Percentiles rank a stretch among this genome's conserved stretches.
Evolutionary conservation across 2,888 invertebrate genomes (phyloP).

Genomic region (Tetragonula carbonaria): DNA sequence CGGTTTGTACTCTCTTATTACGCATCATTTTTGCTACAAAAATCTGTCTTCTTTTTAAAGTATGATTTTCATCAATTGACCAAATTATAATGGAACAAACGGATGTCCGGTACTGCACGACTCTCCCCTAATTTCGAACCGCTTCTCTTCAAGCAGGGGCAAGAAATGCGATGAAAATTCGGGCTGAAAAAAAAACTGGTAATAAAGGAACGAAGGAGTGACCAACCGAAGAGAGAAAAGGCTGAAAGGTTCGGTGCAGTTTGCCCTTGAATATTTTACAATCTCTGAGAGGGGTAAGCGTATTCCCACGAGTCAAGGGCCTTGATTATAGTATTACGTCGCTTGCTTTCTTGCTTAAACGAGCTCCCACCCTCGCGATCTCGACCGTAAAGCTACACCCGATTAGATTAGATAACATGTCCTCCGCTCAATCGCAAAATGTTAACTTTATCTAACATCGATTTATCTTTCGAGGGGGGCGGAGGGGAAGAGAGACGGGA

Average conservation of each 20-base stretch:
- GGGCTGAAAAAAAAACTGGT: background rate
- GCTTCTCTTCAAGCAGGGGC: background rate
- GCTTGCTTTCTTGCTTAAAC: slow-evolving; percentile 38
- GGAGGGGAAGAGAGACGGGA: background rate
- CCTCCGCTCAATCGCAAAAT: background rate
- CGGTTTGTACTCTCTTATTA: too few species aligned
- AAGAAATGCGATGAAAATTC: slow-evolving; percentile 24
- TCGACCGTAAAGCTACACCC: slow-evolving; percentile 13
- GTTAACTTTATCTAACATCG: background rate
- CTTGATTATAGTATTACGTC: slow-evolving; percentile 16
- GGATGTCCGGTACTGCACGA: too few species aligned
- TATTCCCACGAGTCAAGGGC: slow-evolving; percentile 57
- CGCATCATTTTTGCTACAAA: too few species aligned
- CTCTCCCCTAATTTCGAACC: background rate
- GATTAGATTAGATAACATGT: slow-evolving; percentile 64
- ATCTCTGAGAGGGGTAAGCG: slow-evolving; percentile 48
- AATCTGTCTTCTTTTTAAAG: too few species aligned
- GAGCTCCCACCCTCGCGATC: slow-evolving; percentile 17
- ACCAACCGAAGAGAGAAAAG: slow-evolving; percentile 23
- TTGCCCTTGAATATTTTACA: slow-evolving; percentile 60
- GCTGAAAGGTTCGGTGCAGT: slow-evolving; percentile 13
- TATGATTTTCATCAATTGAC: too few species aligned
- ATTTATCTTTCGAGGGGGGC: slow-evolving; percentile 4
- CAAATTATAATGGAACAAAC: too few species aligned
- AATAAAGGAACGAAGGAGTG: background rate